A percentile compares a stretch with the other conserved stretches of the same genome.
These are phyloP conservation scores for Tyrophagus putrescentiae DNA, from an alignment of 1,140 invertebrate genomes.

Conservation along the genomic window DNA sequence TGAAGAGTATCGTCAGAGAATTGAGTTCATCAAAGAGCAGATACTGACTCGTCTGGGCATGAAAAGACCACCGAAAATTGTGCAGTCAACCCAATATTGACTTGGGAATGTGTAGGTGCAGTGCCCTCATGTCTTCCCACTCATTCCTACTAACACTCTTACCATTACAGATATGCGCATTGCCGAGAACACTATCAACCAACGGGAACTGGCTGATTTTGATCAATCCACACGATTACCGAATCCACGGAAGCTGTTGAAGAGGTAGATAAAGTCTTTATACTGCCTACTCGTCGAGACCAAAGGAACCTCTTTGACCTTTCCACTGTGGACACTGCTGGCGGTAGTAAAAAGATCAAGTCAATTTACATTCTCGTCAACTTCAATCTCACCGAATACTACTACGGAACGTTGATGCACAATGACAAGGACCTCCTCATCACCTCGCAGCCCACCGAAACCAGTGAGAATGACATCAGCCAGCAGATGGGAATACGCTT, in stretches of 20 bases:
- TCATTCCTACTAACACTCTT: too few species aligned
- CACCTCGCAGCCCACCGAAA: not conserved
- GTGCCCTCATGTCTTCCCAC: not conserved
- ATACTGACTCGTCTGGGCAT: conserved; percentile 48
- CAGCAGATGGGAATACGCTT: not conserved
- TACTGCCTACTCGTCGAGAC: not conserved
- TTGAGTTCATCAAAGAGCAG: conserved; percentile 48
- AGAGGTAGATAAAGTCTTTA: not conserved
- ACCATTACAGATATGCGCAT: not conserved
- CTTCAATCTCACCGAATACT: not conserved
- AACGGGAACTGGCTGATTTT: not conserved
- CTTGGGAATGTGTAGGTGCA: conserved; percentile 11
- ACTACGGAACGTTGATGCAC: not conserved
- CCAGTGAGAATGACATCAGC: conserved; percentile 1
- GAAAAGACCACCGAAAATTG: conserved; percentile 48
- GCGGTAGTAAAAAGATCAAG: not conserved
- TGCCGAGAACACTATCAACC: not conserved
- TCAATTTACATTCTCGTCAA: not conserved
- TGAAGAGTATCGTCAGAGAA: conserved; percentile 17
- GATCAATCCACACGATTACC: not conserved
- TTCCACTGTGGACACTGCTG: not conserved
- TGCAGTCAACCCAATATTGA: conserved; percentile 32
- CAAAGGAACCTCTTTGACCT: conserved; percentile 6
- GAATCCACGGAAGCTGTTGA: not conserved
- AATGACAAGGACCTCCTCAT: not conserved